phyloP scores from a whole-genome alignment of 2,113 vertebrate species.

The Menidia beryllina region DNA sequence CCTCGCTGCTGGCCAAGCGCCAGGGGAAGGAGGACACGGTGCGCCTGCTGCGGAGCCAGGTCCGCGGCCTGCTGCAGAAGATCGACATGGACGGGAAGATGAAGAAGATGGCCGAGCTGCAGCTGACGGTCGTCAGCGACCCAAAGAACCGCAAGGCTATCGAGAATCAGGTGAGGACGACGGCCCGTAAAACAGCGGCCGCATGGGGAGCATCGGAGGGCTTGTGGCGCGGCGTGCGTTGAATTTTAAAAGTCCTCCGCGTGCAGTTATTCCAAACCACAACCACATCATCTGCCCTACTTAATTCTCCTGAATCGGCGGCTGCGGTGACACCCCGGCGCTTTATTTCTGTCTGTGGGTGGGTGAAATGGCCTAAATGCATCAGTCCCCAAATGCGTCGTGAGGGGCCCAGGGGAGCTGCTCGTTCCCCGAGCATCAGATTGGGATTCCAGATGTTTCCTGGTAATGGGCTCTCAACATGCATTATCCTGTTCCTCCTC shows the following conservation, averaged over 20 bases:
- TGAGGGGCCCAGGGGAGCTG: constrained; percentile 56
- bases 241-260: neutral
- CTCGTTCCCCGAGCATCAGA: constrained; percentile 58
- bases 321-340: constrained; percentile 24
- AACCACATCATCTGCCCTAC: constrained; percentile 45
- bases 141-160: constrained; percentile 96
- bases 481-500: constrained; percentile 62
- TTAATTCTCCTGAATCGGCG: constrained; percentile 46
- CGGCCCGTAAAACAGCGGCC: neutral
- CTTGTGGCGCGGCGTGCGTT: neutral
- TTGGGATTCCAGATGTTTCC: constrained; percentile 79
- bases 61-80: constrained; percentile 91
- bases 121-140: constrained; percentile 91
- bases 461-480: constrained; percentile 70
- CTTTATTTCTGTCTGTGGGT: constrained; percentile 60
- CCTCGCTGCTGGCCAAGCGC: constrained; percentile 93
- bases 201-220: neutral
- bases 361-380: constrained; percentile 72
- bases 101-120: constrained; percentile 98
- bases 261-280: neutral
- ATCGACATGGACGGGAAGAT: constrained; percentile 99
- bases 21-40: constrained; percentile 95
- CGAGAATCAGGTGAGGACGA: constrained; percentile 90
- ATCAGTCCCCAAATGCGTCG: constrained; percentile 55
- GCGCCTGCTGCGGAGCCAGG: constrained; percentile 89